Evolutionary conservation across 2,797 vertebrate species (phyloP).

Genomic region (Microctenopoma lineatum): DNA sequence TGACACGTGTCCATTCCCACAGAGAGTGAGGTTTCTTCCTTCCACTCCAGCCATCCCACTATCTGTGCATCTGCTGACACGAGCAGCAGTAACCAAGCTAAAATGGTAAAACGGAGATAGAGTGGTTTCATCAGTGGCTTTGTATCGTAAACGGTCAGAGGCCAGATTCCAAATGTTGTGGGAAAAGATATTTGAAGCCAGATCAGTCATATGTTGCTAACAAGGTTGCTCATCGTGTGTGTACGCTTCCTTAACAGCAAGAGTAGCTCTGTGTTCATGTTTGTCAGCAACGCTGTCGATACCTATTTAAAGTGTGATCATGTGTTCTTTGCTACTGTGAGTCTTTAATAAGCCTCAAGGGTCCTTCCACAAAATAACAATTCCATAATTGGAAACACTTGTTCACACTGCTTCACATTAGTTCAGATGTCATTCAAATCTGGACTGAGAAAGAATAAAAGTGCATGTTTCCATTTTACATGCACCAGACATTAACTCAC

Average conservation of each 20-base stretch:
- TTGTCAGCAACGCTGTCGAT: slow-evolving; percentile 42
- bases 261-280: slow-evolving; percentile 8
- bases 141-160: background rate
- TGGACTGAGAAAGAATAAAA: slow-evolving; percentile 13
- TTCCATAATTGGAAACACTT: slow-evolving; percentile 58
- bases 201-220: slow-evolving; percentile 43
- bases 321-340: slow-evolving; percentile 44
- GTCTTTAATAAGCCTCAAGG: slow-evolving; percentile 68
- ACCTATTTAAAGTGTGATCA: slow-evolving; percentile 48
- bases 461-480: slow-evolving; percentile 8
- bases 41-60: slow-evolving; percentile 29
- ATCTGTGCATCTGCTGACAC: slow-evolving; percentile 46
- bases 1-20: slow-evolving; percentile 54
- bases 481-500: background rate
- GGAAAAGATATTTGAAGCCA: slow-evolving; percentile 13
- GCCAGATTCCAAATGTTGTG: slow-evolving; percentile 10
- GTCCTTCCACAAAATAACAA: slow-evolving; percentile 50
- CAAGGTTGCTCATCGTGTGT: slow-evolving; percentile 42
- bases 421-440: slow-evolving; percentile 48
- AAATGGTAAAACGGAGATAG: background rate
- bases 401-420: slow-evolving; percentile 47
- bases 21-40: slow-evolving; percentile 34
- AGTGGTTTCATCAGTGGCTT: no score
- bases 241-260: slow-evolving; percentile 15
- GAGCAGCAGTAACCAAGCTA: slow-evolving; percentile 16